Evolutionary conservation across 2,797 vertebrate species (phyloP), one percentile per base, ranked within the genome.

Genomic region (Propithecus deckenii): DNA sequence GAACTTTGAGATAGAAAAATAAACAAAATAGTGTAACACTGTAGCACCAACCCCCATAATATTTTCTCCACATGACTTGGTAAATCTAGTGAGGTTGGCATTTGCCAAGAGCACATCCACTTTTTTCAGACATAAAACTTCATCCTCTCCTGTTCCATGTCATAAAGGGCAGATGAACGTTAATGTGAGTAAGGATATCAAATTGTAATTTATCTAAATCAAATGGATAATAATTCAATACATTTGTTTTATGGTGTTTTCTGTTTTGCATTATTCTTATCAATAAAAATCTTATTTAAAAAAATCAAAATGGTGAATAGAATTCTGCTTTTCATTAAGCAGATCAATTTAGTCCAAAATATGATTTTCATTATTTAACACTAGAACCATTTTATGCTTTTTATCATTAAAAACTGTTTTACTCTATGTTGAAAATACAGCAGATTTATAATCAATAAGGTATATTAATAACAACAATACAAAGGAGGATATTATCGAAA

Each of bases 11-110:
- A 92, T 96, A 96, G n/a, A 76, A 30, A 20, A 93, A 79, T 41
- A 98, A 96, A 80, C 89, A 96, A 98, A 98, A 97, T 25, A 89
- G 71, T 72, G 78, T 97, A 96, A 94, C 30, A 20, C 25, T 88
- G 94, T 92, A 92, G 83, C 89, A 97, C 87, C 57, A 79, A 50
- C 5, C 76, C 2, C 2, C 14, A 32, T 1, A 25, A 52, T 79
- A 83, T 83, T 94, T 90, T 92, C 7, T 81, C 30, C 87, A 74
- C 55, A 18, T 57, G 43, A 93, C 79, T 95, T 88, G n/a, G 61
- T 55, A 89, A 95, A 95, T 88, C 25, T 86, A 41, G 20, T 43
- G 18, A 94, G 67, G 20, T 86, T 59, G 61, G n/a, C 28, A 72
- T 86, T 75, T 20, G 4, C 8, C 79, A 80, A 92, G 41, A 23